A percentile compares a stretch with the other conserved stretches of the same genome.
These are phyloP conservation scores for Dasyurus viverrinus DNA, from an alignment of 2,113 vertebrate genomes.

Conservation along the genomic window DNA sequence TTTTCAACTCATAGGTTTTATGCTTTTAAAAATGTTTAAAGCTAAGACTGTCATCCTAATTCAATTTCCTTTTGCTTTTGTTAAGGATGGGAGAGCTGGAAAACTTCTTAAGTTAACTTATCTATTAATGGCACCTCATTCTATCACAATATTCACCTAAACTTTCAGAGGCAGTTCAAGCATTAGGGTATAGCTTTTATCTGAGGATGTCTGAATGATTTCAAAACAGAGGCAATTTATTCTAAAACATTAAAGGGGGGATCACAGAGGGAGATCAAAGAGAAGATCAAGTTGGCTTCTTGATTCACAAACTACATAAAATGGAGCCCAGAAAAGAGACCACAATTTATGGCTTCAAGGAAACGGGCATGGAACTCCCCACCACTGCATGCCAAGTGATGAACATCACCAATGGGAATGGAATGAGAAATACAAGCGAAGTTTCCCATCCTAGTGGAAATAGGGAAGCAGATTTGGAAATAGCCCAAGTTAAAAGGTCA, in stretches of 20 bases:
- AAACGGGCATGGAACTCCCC: constrained; percentile 75
- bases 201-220: constrained; percentile 16
- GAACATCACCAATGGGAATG: constrained; percentile 55
- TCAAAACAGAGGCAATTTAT: constrained; percentile 38
- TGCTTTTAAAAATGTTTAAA: constrained; percentile 27
- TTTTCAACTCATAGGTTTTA: constrained; percentile 28
- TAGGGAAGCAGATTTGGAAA: constrained; percentile 54
- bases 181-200: neutral
- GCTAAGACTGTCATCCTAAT: neutral
- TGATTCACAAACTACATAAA: constrained; percentile 7
- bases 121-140: neutral
- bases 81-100: neutral
- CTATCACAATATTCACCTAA: neutral
- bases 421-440: constrained; percentile 43
- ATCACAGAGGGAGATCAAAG: constrained; percentile 31
- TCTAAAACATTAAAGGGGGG: constrained; percentile 25
- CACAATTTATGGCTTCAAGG: constrained; percentile 40
- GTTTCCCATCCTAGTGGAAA: constrained; percentile 24
- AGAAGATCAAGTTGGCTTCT: constrained; percentile 49
- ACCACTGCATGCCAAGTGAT: constrained; percentile 60
- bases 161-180: constrained; percentile 21
- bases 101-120: neutral
- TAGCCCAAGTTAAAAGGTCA: constrained; percentile 60
- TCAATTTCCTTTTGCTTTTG: neutral
- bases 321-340: constrained; percentile 26